These are phyloP conservation scores for Stenichneumon culpator DNA, from an alignment of 2,888 invertebrate species.

Conservation along the genomic window DNA sequence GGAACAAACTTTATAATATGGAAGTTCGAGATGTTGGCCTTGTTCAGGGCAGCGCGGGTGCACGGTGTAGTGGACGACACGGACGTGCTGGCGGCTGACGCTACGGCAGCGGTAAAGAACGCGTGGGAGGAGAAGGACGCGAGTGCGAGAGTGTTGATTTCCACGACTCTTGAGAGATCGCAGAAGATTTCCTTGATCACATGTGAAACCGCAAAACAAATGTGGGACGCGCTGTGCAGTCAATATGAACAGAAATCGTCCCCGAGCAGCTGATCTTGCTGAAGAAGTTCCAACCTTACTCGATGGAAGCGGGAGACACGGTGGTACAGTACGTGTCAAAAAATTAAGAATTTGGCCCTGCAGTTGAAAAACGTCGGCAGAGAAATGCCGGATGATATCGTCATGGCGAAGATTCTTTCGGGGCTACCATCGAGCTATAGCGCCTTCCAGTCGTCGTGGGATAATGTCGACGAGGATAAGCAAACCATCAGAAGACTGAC, in stretches of 20 bases:
- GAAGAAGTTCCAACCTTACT: conserved; percentile 68
- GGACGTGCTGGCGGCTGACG: conserved; percentile 15
- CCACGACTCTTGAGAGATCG: conserved; percentile 56
- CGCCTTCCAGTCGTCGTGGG: too few relatives aligned
- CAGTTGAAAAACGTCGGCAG: too few relatives aligned
- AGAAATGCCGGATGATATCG: too few relatives aligned
- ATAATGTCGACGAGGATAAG: too few relatives aligned
- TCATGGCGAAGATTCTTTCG: too few relatives aligned
- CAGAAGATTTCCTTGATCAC: conserved; percentile 57
- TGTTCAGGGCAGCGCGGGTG: conserved; percentile 41
- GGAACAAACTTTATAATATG: conserved; percentile 66
- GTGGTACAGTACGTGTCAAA: conserved; percentile 76
- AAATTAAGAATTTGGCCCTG: conserved; percentile 76
- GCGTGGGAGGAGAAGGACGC: conserved; percentile 55
- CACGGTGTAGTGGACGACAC: conserved; percentile 54
- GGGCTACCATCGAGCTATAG: too few relatives aligned
- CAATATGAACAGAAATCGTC: conserved; percentile 68
- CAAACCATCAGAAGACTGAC: too few relatives aligned
- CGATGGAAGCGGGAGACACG: conserved; percentile 67
- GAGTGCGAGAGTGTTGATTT: conserved; percentile 51
- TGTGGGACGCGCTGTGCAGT: conserved; percentile 64
- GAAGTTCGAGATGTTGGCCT: conserved; percentile 50
- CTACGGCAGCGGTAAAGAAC: neutral
- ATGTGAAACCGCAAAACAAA: conserved; percentile 64
- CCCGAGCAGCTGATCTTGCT: conserved; percentile 47